Evolutionary conservation across 2,888 invertebrate genomes (phyloP), one percentile per base, ranked within the genome.

Genomic region (Ectobius pallidus): DNA sequence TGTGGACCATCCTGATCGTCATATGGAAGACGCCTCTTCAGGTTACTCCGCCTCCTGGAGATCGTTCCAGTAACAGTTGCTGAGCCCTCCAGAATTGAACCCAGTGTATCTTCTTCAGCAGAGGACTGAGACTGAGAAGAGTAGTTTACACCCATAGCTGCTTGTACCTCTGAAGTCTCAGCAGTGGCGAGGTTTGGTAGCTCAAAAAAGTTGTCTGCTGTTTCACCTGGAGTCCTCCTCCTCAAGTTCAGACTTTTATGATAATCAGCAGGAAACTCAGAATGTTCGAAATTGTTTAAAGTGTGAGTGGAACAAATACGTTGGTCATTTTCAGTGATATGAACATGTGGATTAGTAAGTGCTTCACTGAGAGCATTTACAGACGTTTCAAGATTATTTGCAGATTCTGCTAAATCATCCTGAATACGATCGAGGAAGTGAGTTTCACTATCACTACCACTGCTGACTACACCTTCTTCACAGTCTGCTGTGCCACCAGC

Each of bases 1-100:
- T 76, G 76, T 30, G 79, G 77, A 4, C 72, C 74, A 20, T 76
- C 76, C 3, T 69, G 39, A 71, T 84, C 84, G 71, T 83, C 81
- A 70, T 80, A 80, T 75, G 81, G 81, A 25, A 79, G 78, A 34
- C 77, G 80, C 74, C 92, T 84, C 83, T 93, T 94, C 69, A 94
- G 85, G 82, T 87, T 93, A 81, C 93, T 92, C 58, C 68, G 52
- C 44, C 68, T 83, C 71, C 14, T 84, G 20, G 42, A n/a, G 0
- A 27, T 58, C 6, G 30, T 14, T 27, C 55, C 18, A 18, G 27
- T 14, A 20, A 34, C 4, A n/a, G 55, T 18, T 18, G 55, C 14
- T n/a, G n/a, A n/a, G 6, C 52, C 9, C 3, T 71, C 55, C 55
- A 71, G 52, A 16, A 67, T 67, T 9, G 65, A 52, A 52, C 71